These are phyloP conservation scores for Stictonetta naevosa DNA, from an alignment of 2,113 vertebrate genomes.

Conservation along the genomic window DNA sequence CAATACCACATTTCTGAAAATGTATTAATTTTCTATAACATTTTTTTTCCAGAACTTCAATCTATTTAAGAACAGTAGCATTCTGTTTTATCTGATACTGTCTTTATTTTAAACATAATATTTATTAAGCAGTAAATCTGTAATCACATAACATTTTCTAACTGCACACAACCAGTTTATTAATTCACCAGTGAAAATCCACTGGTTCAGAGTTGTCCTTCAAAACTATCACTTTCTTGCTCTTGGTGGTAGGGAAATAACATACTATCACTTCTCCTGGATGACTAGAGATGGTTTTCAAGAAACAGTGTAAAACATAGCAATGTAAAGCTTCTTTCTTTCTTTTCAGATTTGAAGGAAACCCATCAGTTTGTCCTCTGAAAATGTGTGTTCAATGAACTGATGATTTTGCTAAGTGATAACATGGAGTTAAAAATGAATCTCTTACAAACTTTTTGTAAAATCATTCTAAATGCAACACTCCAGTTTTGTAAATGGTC, in stretches of 20 bases:
- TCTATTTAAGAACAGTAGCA: not conserved
- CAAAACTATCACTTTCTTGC: not conserved
- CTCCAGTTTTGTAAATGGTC: not conserved
- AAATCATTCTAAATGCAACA: not conserved
- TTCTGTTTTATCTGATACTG: not conserved
- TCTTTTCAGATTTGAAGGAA: not conserved
- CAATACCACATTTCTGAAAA: not conserved
- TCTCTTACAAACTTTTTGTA: not conserved
- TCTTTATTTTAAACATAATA: not conserved
- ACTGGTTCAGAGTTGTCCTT: not conserved
- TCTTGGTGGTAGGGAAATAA: not conserved
- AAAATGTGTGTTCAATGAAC: not conserved
- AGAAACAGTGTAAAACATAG: not conserved
- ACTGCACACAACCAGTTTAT: not conserved
- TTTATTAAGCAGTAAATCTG: not conserved
- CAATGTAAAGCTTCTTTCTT: not conserved
- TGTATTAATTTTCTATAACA: not conserved
- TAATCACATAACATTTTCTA: not conserved
- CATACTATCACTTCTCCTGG: not conserved
- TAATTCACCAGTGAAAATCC: not conserved
- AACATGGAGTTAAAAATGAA: not conserved
- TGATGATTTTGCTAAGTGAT: not conserved
- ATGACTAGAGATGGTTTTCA: not conserved
- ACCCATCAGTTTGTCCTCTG: not conserved
- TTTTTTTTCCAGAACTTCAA: not conserved